phyloP scores from a whole-genome alignment of 2,888 invertebrate genomes.

The Drosophila setosimentum region DNA sequence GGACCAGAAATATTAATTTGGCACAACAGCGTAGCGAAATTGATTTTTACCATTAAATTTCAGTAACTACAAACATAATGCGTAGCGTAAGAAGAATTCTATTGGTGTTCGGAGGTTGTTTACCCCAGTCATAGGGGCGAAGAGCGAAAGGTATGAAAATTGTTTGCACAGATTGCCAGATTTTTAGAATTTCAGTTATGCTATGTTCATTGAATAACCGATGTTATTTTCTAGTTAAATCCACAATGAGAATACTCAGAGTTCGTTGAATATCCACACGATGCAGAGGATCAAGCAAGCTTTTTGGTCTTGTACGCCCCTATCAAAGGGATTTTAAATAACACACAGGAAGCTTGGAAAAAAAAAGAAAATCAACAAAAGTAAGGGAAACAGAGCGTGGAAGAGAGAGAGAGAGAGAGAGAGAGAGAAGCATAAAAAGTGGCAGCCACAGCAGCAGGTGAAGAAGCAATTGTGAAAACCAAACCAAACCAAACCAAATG shows the following conservation, averaged over 20 bases:
- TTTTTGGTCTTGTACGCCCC: constrained; percentile 18
- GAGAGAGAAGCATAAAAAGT: constrained; percentile 27
- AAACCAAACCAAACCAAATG: constrained; percentile 34
- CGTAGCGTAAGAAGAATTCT: background rate
- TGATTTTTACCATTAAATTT: background rate
- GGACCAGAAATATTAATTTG: background rate
- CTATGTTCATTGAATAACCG: background rate
- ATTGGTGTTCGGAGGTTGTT: background rate
- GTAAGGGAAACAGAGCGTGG: background rate
- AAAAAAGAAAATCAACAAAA: constrained; percentile 13
- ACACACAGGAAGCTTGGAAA: background rate
- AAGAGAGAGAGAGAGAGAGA: background rate
- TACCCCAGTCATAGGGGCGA: background rate
- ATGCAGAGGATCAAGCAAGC: background rate
- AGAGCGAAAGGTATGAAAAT: background rate
- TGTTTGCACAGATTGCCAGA: background rate
- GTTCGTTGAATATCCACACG: background rate
- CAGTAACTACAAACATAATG: background rate
- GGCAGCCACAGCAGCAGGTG: constrained; percentile 31
- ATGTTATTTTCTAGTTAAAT: constrained; percentile 5
- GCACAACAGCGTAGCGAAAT: background rate
- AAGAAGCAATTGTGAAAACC: constrained; percentile 19
- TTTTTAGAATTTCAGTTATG: background rate
- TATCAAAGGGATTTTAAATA: constrained; percentile 21
- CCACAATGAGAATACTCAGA: background rate